phyloP scores from a whole-genome alignment of 1,140 invertebrate genomes.

The Elymnias hypermnestra region DNA sequence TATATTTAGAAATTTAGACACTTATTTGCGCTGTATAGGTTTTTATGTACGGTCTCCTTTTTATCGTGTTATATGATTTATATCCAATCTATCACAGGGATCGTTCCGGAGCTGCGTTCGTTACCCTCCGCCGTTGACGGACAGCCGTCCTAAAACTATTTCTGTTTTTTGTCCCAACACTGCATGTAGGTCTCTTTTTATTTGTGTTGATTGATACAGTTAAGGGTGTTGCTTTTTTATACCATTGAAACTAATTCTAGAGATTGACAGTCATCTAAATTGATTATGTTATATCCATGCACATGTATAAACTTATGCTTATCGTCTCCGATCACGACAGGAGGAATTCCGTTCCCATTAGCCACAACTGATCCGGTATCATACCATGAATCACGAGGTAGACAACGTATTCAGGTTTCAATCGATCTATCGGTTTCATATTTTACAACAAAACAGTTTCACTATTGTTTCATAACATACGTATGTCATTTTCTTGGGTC shows the following conservation, averaged over 20 bases:
- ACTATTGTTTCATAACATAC: no score
- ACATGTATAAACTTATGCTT: conserved; percentile 2
- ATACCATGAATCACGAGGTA: conserved; percentile 5
- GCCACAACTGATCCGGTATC: conserved; percentile 1
- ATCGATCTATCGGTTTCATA: no score
- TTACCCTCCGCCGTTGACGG: conserved; percentile 20
- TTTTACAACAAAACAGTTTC: no score
- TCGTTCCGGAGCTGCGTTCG: conserved; percentile 19
- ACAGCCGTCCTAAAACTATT: conserved; percentile 18
- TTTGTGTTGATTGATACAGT: conserved; percentile 13
- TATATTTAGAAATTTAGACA: no score
- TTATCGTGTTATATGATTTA: no score
- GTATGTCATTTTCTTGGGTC: no score
- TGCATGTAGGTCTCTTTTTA: conserved; percentile 12
- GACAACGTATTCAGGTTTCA: conserved; percentile 1
- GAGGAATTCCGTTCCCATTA: conserved; percentile 6
- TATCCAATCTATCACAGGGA: conserved; percentile 36
- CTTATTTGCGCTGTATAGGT: no score
- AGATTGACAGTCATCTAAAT: conserved; percentile 5
- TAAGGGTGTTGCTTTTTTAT: conserved; percentile 4
- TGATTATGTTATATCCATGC: neutral
- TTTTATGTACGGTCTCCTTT: no score
- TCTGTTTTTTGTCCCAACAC: conserved; percentile 16
- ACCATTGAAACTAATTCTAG: neutral
- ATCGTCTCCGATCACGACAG: conserved; percentile 4